Conservation (phyloP, 2,113 vertebrate genomes). For the Hydrochoerus hydrochaeris region DNA sequence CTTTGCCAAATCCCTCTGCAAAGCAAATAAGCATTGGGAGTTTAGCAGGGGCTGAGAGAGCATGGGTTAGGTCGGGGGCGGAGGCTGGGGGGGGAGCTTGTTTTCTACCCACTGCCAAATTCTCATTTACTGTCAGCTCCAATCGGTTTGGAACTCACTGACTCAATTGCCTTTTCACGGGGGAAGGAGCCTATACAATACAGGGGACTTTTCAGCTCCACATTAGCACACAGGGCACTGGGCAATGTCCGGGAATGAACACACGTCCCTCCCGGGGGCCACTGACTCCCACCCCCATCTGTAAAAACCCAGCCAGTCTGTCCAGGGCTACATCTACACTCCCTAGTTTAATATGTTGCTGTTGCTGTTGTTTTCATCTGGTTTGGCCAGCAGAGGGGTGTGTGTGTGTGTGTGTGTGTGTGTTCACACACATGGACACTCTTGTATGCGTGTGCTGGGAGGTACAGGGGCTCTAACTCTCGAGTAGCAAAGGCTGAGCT, state of each 20-base stretch:
- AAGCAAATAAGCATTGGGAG: background rate
- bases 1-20: constrained; percentile 33
- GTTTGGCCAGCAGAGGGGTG: background rate
- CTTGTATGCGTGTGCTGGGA: background rate
- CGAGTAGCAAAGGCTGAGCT: background rate
- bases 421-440: background rate
- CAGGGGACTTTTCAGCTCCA: constrained; percentile 64
- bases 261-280: constrained; percentile 55
- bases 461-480: background rate
- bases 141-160: constrained; percentile 67
- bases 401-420: no score
- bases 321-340: background rate
- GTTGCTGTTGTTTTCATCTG: background rate
- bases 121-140: constrained; percentile 74
- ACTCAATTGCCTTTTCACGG: constrained; percentile 81
- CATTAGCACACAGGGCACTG: constrained; percentile 75
- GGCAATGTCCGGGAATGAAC: constrained; percentile 68
- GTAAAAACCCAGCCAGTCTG: background rate
- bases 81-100: constrained; percentile 33
- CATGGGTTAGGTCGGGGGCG: background rate
- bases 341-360: background rate
- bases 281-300: background rate
- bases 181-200: constrained; percentile 77
- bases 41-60: background rate
- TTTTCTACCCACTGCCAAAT: constrained; percentile 74